Conservation (phyloP, 2,113 vertebrate genomes). For the Prunella himalayana region DNA sequence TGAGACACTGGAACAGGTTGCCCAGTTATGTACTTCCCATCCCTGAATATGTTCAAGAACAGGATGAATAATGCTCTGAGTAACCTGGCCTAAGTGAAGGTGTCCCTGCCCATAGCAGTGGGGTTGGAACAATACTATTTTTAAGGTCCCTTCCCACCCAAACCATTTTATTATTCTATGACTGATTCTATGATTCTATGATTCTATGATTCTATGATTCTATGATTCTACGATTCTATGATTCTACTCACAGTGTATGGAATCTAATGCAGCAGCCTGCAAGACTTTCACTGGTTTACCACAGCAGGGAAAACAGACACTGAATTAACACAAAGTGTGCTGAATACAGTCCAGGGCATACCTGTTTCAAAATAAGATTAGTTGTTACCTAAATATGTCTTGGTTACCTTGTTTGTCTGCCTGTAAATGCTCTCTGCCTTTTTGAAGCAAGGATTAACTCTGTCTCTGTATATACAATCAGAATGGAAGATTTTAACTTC, state of each 20-base stretch:
- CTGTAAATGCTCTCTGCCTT: background rate
- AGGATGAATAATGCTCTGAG: background rate
- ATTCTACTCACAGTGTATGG: background rate
- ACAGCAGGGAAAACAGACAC: background rate
- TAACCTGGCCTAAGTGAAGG: background rate
- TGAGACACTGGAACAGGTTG: background rate
- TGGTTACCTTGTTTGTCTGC: background rate
- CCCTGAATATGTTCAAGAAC: background rate
- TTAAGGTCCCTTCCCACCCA: background rate
- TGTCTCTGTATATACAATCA: background rate
- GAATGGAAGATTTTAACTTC: background rate
- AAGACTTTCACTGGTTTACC: background rate
- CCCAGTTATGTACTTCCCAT: background rate
- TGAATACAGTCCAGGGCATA: background rate
- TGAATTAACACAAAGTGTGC: background rate
- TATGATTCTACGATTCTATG: background rate
- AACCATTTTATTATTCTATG: background rate
- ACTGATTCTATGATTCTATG: background rate
- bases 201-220: background rate
- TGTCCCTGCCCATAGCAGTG: background rate
- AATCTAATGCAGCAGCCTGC: background rate
- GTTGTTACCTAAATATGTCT: background rate
- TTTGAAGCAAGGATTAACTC: background rate
- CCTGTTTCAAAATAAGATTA: background rate
- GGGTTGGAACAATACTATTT: background rate